Evolutionary conservation across 2,797 vertebrate species (phyloP).

Genomic region (Peromyscus nudipes): DNA sequence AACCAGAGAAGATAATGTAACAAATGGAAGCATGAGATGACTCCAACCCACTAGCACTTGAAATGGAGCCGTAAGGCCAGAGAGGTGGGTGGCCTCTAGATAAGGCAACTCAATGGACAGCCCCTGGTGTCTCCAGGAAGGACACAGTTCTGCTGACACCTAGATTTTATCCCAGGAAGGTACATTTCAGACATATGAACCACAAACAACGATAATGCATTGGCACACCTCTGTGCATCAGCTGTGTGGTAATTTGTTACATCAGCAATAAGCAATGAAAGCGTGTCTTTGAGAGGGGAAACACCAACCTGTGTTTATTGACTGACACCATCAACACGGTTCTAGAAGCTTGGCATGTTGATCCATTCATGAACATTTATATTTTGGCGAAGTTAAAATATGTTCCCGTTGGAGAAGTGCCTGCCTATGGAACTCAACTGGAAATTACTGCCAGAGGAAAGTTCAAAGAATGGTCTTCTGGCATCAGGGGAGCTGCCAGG

Average conservation of each 20-base stretch:
- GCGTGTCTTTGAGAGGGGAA: background rate
- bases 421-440: background rate
- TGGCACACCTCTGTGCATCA: background rate
- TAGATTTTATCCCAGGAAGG: background rate
- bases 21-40: background rate
- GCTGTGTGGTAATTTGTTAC: background rate
- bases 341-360: background rate
- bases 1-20: background rate
- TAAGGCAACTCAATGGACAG: background rate
- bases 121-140: background rate
- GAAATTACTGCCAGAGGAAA: background rate
- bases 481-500: background rate
- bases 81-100: background rate
- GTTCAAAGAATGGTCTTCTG: background rate
- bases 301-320: background rate
- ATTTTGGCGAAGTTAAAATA: background rate
- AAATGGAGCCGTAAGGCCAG: background rate
- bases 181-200: background rate
- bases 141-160: background rate
- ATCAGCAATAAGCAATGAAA: slow-evolving; percentile 5
- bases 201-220: background rate
- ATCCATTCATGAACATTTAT: background rate
- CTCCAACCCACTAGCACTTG: background rate
- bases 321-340: background rate
- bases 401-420: background rate